Base-by-base conservation (phyloP, 2,113 vertebrate genomes). In the Centropus bengalensis region DNA sequence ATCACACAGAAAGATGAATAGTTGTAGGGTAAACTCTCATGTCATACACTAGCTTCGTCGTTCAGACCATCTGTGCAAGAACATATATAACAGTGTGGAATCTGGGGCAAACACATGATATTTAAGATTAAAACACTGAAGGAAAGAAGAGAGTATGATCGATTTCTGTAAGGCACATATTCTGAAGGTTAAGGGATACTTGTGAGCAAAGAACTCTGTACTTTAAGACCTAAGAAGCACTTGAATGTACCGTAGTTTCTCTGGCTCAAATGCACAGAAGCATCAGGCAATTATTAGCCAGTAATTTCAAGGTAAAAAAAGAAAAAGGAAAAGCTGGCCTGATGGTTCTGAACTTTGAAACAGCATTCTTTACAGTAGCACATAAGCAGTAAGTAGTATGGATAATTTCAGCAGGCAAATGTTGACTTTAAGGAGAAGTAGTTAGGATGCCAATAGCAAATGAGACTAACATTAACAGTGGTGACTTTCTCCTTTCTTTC, bases 11-110 rank as follows among this genome's bases (percentile, higher is more conserved):
- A 92, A 92, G 68, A 84, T 2, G 2, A 70, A 82, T 89, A 56
- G 42, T 36, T 86, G 38, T 60, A 63, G 79, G 47, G 68, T 78
- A 88, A 86, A 80, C 51, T 90, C 67, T 77, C 56, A 51, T 77
- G 79, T 70, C 80, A 68, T 6, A 10, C 1, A 0, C 58, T 36
- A 80, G n/a, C 55, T 92, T 90, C 86, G 67, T 78, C 78, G 59
- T n/a, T 64, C 32, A 36, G 73, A 60, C 44, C 33, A 40, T 89
- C 71, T 83, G 79, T 55, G 47, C 40, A 82, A 45, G 71, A 67
- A 2, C 20, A 12, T 40, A 17, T 18, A 26, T 26, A 58, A 42
- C 7, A 27, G 20, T 17, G 47, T 68, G 60, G 33, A 78, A 75
- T 86, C 24, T 40, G 42, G 42, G 27, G 55, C n/a, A 91, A 88